phyloP scores from a whole-genome alignment of 2,113 vertebrate genomes.

The Fulica atra region DNA sequence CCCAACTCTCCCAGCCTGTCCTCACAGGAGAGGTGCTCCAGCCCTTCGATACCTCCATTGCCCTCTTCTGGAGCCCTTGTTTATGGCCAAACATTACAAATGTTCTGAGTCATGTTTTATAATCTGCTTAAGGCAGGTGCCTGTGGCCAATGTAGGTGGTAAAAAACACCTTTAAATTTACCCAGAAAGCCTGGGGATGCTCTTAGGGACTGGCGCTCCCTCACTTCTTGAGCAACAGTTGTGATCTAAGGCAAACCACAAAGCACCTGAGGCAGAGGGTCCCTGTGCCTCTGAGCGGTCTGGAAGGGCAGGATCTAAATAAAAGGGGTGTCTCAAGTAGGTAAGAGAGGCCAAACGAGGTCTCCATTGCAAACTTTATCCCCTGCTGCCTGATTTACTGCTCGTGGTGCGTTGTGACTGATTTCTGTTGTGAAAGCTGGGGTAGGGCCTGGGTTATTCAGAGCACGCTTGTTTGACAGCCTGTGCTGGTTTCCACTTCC shows the following conservation, averaged over 20 bases:
- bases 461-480: background rate
- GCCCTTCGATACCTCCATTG: too few relatives aligned
- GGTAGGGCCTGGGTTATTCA: slow-evolving; percentile 9
- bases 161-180: background rate
- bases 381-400: background rate
- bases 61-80: background rate
- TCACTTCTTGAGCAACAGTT: background rate
- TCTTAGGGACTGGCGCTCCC: background rate
- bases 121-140: background rate
- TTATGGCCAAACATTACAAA: background rate
- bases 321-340: background rate
- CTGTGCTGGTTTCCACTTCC: background rate
- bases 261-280: background rate
- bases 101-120: background rate
- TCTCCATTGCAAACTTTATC: background rate
- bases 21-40: too few relatives aligned
- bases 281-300: background rate
- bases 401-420: background rate
- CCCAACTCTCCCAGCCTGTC: too few relatives aligned
- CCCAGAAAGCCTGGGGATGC: background rate
- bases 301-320: background rate
- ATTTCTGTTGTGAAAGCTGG: slow-evolving; percentile 23
- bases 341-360: background rate
- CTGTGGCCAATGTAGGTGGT: background rate
- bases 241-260: background rate